A percentile compares a stretch with the other conserved stretches of the same genome.
Evolutionary conservation across 2,797 vertebrate genomes (phyloP).

Genomic region (Nyctalus aviator): DNA sequence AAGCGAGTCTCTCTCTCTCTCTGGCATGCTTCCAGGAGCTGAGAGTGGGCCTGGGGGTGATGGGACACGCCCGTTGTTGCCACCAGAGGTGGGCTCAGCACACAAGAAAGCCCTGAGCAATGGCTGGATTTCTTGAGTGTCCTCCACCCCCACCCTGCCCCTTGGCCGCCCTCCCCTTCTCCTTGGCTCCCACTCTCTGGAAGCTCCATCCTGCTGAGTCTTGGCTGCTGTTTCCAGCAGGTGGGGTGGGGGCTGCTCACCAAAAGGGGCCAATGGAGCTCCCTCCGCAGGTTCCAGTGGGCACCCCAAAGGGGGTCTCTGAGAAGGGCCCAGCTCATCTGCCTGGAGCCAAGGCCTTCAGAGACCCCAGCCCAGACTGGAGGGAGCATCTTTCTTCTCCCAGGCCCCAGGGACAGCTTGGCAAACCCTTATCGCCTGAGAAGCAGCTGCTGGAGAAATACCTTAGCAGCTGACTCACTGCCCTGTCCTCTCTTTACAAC

Average conservation of each 20-base stretch:
- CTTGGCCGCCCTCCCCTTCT: conserved; percentile 86
- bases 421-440: conserved; percentile 78
- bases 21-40: neutral
- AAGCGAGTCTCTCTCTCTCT: neutral
- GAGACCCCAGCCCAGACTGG: neutral
- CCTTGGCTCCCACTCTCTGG: conserved; percentile 83
- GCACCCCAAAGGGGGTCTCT: conserved; percentile 10
- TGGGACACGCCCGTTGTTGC: neutral
- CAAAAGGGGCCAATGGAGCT: conserved; percentile 52
- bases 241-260: conserved; percentile 76
- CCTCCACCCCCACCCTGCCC: conserved; percentile 75
- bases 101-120: neutral
- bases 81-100: neutral
- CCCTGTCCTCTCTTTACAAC: conserved; percentile 54
- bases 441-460: conserved; percentile 80
- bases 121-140: neutral
- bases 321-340: conserved; percentile 55
- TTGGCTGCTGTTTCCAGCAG: conserved; percentile 85
- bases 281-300: neutral
- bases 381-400: conserved; percentile 49
- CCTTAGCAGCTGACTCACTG: conserved; percentile 76
- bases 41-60: neutral
- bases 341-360: conserved; percentile 55
- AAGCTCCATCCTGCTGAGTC: conserved; percentile 84
- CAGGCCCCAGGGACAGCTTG: conserved; percentile 65